Evolutionary conservation across 2,888 invertebrate species (phyloP), one percentile per base, ranked within the genome.

Genomic region (Disparrhopalites patrizii): DNA sequence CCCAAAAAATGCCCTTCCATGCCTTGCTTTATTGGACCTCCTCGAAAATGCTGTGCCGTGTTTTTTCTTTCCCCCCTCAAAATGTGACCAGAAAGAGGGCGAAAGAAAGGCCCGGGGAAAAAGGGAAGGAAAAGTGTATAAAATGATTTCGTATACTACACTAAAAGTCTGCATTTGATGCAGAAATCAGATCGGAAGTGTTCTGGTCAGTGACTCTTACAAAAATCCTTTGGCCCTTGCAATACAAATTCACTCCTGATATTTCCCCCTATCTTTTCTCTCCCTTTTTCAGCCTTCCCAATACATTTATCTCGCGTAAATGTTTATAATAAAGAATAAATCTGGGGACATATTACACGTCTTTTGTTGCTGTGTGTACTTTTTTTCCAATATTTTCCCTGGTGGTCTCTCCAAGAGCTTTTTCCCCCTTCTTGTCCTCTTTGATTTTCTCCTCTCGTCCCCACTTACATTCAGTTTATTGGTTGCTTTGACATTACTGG

Each of bases 191-290:
- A 62, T 62, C 62, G 62, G 62, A 62, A 51, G 61, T 61, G 62
- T 62, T 62, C 62, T 62, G 62, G 62, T 62, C 62, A 38, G 40
- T 62, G 62, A 62, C 52, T 62, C 60, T n/a, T 60, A 60, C 57
- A 57, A 57, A 57, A 38, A 60, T 60, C 28, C 31, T 60, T 15
- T 60, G 60, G 47, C 60, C 60, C 60, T 47, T 47, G 20, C 28
- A 58, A 36, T 57, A 57, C 57, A 57, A 57, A 40, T 57, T 20
- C 20, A 15, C 30, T 36, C 13, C n/a, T 28, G n/a, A 31, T 33
- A 55, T 23, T 36, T 10, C 23, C 20, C 8, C 3, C 2, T 47
- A 3, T 23, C 3, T 23, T 47, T 55, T 54, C 30, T n/a, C 54
- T 54, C 54, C 15, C 15, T 20, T 33, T 20, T 55, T 55, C 20